Evolutionary conservation across 1,140 invertebrate genomes (phyloP).

Genomic region (Helicoverpa zea): DNA sequence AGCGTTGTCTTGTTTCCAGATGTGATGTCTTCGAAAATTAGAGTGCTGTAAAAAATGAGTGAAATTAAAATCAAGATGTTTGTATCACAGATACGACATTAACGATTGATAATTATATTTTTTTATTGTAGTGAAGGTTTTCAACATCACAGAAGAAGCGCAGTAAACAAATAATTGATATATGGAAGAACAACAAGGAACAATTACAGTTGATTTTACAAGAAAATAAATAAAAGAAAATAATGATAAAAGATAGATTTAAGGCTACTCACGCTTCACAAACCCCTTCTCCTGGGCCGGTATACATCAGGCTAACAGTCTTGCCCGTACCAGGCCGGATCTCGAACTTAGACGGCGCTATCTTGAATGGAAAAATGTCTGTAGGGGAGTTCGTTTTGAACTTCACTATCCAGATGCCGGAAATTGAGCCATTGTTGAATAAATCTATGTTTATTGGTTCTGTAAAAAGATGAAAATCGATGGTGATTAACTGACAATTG

Average conservation of each 20-base stretch:
- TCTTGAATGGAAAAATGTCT: slow-evolving; percentile 68
- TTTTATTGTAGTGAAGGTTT: too few relatives aligned
- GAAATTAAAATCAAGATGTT: too few relatives aligned
- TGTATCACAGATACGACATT: too few relatives aligned
- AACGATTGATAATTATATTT: too few relatives aligned
- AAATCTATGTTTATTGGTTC: slow-evolving; percentile 67
- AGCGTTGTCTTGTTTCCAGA: slow-evolving; percentile 63
- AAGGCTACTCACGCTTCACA: slow-evolving; percentile 67
- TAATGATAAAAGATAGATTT: too few relatives aligned
- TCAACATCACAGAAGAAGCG: too few relatives aligned
- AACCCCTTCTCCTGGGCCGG: slow-evolving; percentile 65
- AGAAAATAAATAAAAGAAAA: background rate
- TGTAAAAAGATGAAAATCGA: slow-evolving; percentile 53
- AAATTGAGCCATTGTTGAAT: slow-evolving; percentile 67
- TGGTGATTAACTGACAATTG: too few relatives aligned
- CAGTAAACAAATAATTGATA: too few relatives aligned
- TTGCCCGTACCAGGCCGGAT: slow-evolving; percentile 62
- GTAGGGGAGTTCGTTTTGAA: slow-evolving; percentile 55
- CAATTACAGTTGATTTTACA: too few relatives aligned
- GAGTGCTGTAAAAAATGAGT: slow-evolving; percentile 60
- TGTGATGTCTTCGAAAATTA: slow-evolving; percentile 71
- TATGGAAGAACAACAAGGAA: too few relatives aligned
- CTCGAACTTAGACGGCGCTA: slow-evolving; percentile 66
- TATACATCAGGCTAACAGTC: slow-evolving; percentile 64
- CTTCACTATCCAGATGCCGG: slow-evolving; percentile 70